Evolutionary conservation across 2,888 invertebrate genomes (phyloP).

Genomic region (Chirona hameri): DNA sequence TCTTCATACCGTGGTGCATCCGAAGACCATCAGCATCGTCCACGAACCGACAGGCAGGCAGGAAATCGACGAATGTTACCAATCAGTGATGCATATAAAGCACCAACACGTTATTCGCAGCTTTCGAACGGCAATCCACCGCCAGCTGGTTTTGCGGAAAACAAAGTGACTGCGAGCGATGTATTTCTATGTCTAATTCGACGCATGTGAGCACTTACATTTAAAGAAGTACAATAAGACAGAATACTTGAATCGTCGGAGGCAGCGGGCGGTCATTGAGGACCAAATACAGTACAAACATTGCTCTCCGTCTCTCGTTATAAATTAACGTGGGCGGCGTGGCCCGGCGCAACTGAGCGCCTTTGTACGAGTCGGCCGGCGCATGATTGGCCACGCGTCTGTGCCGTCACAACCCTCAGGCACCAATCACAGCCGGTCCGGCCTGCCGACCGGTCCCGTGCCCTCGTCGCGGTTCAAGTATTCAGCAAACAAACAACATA

Average conservation of each 20-base stretch:
- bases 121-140: too few species aligned
- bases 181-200: slow-evolving; percentile 8
- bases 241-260: slow-evolving; percentile 22
- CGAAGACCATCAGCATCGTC: too few species aligned
- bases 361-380: slow-evolving; percentile 3
- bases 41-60: too few species aligned
- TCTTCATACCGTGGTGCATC: too few species aligned
- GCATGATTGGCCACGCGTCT: neutral
- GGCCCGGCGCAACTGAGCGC: neutral
- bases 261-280: neutral
- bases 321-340: neutral
- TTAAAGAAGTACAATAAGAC: slow-evolving; percentile 13
- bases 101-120: too few species aligned
- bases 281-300: slow-evolving; percentile 5
- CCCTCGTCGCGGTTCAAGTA: slow-evolving; percentile 11
- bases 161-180: neutral
- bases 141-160: neutral
- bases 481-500: neutral
- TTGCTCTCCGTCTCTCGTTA: neutral
- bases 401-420: slow-evolving; percentile 2
- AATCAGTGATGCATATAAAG: too few species aligned
- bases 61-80: too few species aligned
- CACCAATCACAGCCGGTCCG: slow-evolving; percentile 23
- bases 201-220: slow-evolving; percentile 1
- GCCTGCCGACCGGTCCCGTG: neutral